These are phyloP conservation scores for Apodemus agrarius DNA, from an alignment of 2,797 vertebrate genomes.

Conservation along the genomic window DNA sequence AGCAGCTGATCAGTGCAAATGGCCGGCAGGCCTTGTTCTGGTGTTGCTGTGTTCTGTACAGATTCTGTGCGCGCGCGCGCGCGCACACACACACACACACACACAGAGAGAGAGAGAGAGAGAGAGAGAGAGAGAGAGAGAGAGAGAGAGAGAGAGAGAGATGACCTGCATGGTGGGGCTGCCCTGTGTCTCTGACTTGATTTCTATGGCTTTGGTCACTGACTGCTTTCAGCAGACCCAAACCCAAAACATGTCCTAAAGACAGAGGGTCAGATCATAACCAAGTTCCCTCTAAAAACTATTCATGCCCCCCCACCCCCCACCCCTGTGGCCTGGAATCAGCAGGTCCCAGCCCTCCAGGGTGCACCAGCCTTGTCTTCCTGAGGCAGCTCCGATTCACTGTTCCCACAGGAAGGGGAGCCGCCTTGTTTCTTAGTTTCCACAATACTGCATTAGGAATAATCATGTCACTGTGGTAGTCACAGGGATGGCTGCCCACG, in stretches of 20 bases:
- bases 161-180: background rate
- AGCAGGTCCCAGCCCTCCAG: conserved; percentile 42
- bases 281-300: conserved; percentile 75
- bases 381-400: background rate
- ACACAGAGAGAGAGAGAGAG: no score
- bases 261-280: conserved; percentile 81
- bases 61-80: no score
- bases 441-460: conserved; percentile 21
- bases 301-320: no score
- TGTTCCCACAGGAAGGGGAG: conserved; percentile 57
- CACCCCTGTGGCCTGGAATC: conserved; percentile 63
- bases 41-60: background rate
- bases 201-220: conserved; percentile 74
- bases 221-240: conserved; percentile 74
- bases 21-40: background rate
- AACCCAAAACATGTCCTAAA: conserved; percentile 79
- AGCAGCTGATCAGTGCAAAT: background rate
- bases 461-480: background rate
- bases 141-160: fast-evolving
- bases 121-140: no score
- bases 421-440: conserved; percentile 53
- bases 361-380: conserved; percentile 13
- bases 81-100: no score
- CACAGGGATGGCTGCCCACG: background rate
- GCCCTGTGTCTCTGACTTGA: conserved; percentile 71